Evolutionary conservation across 2,797 vertebrate genomes (phyloP).

Genomic region (Gallinago stenura): DNA sequence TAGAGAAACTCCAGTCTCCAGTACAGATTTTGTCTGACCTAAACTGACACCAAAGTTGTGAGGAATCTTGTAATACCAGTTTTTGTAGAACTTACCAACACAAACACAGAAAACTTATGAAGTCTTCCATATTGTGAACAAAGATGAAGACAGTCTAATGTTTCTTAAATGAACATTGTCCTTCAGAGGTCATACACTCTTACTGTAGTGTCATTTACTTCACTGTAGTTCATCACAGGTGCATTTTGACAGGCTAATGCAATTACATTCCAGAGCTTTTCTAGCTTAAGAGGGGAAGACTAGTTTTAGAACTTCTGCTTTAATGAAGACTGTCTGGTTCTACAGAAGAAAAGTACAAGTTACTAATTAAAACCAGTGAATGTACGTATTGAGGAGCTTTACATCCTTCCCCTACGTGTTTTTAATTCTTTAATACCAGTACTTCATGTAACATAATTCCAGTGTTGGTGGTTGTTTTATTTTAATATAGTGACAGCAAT

Average conservation of each 20-base stretch:
- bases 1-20: not conserved
- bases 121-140: not conserved
- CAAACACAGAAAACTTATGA: not conserved
- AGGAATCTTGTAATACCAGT: not conserved
- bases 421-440: not conserved
- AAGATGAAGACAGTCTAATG: not conserved
- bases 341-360: not conserved
- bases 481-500: not conserved
- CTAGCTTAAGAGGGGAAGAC: not conserved
- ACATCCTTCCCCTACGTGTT: not conserved
- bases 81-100: not conserved
- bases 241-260: not conserved
- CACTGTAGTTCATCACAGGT: accelerated
- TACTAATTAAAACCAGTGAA: not conserved
- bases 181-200: not conserved
- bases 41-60: not conserved
- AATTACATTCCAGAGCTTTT: not conserved
- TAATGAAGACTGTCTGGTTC: not conserved
- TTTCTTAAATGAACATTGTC: not conserved
- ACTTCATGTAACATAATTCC: not conserved
- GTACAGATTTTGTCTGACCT: not conserved
- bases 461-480: not conserved
- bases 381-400: not conserved
- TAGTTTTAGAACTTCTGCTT: not conserved
- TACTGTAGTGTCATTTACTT: not conserved